Conservation (phyloP, 2,113 vertebrate species). For the Caretta caretta region DNA sequence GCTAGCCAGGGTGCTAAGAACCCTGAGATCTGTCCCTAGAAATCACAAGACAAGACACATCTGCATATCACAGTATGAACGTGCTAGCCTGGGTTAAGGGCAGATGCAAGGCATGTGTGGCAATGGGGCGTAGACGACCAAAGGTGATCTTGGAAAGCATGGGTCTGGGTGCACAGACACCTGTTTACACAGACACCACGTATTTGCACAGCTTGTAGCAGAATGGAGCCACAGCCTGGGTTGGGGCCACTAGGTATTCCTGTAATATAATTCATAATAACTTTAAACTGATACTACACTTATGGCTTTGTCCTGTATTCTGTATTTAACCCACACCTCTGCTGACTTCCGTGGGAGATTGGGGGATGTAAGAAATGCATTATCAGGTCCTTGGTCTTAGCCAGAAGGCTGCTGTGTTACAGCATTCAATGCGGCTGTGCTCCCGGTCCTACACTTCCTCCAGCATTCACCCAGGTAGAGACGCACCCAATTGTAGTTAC, state of each 20-base stretch:
- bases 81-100: neutral
- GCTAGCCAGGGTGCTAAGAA: neutral
- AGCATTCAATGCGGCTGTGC: rapidly evolving
- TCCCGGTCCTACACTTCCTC: too few relatives aligned
- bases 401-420: neutral
- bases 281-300: neutral
- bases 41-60: neutral
- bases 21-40: neutral
- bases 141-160: neutral
- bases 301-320: neutral
- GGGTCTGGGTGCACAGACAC: neutral
- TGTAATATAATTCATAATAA: neutral
- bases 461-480: too few relatives aligned
- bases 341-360: neutral
- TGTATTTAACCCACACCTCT: neutral
- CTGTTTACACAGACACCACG: neutral
- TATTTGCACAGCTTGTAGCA: neutral
- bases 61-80: neutral
- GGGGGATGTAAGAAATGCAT: rapidly evolving
- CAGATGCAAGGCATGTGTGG: neutral
- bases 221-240: neutral
- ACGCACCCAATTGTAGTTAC: too few relatives aligned
- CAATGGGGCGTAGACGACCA: neutral
- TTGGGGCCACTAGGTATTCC: neutral
- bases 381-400: neutral